Conservation (phyloP, 2,113 vertebrate species). For the Oreotrochilus melanogaster region DNA sequence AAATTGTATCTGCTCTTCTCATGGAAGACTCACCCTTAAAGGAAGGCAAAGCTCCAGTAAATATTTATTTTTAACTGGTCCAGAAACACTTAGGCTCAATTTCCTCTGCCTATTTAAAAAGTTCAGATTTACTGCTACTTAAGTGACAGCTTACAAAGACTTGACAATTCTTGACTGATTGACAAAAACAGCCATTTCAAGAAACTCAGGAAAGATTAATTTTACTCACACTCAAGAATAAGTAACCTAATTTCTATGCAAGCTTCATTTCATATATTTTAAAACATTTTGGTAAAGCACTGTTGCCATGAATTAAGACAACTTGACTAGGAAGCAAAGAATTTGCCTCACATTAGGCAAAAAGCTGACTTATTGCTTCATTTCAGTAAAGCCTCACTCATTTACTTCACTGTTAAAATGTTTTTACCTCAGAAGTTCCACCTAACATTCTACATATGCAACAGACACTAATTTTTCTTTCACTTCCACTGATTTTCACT, state of each 20-base stretch:
- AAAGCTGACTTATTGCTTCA: not conserved
- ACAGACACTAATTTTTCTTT: not conserved
- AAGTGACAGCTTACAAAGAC: not conserved
- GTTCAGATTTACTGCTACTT: too few species aligned
- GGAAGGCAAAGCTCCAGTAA: not conserved
- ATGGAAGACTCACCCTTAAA: not conserved
- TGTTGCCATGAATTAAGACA: not conserved
- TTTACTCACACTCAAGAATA: not conserved
- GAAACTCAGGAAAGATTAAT: not conserved
- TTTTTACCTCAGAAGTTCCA: not conserved
- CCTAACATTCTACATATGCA: not conserved
- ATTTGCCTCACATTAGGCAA: not conserved
- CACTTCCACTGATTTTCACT: not conserved
- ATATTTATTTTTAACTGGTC: not conserved
- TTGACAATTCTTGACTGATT: not conserved
- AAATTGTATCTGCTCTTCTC: not conserved
- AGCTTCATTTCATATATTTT: not conserved
- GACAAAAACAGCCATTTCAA: not conserved
- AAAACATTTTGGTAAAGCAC: not conserved
- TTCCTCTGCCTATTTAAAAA: not conserved
- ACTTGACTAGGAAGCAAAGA: not conserved
- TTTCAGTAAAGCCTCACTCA: not conserved
- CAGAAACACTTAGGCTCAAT: not conserved
- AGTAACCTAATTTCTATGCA: rapidly evolving
- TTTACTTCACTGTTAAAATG: not conserved